Base-by-base conservation (phyloP, 1,140 invertebrate genomes). In the Streblospio benedicti region DNA sequence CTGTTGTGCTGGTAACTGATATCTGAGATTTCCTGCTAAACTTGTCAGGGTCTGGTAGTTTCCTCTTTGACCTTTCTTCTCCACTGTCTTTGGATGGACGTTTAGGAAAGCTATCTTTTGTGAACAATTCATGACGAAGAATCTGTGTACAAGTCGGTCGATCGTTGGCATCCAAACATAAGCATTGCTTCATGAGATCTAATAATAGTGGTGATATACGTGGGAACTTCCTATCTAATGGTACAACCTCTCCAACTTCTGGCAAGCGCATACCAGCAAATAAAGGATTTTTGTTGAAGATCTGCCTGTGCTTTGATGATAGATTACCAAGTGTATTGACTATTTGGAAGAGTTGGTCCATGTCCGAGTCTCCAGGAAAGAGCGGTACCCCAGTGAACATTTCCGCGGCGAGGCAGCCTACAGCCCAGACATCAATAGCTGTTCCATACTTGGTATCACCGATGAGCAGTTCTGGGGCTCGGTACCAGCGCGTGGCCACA, bases 321-420 rank as follows among this genome's bases (percentile, higher is more conserved):
- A 97, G 80, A 69, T 96, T 91, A 57, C 64, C 64, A 20, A 65
- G 27, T 28, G 64, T 60, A 30, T 63, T 63, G 20, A 58, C 54
- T 5, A 66, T 66, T n/a, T 61, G 54, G 57, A 57, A 66, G 6
- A 66, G 32, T 56, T 66, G 65, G 44, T 66, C 65, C 18, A 66
- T 16, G 53, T 66, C 65, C 18, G 62, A 64, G 44, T 59, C 58
- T 14, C 65, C 65, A 12, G 65, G 62, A 45, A 51, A 66, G 25
- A 64, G 32, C 4, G 63, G 63, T 5, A 38, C 31, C 20, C 44
- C 55, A 14, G 47, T 64, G 49, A 99, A 77, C 14, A 99, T 79
- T 79, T 99, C 96, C 0, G 93, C 96, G 62, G 99, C 74, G 72
- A 99, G 98, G 76, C 96, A 99, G 6, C 96, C 96, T 12, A 95